These are phyloP conservation scores for Antennarius striatus DNA, from an alignment of 2,113 vertebrate genomes.

Conservation along the genomic window DNA sequence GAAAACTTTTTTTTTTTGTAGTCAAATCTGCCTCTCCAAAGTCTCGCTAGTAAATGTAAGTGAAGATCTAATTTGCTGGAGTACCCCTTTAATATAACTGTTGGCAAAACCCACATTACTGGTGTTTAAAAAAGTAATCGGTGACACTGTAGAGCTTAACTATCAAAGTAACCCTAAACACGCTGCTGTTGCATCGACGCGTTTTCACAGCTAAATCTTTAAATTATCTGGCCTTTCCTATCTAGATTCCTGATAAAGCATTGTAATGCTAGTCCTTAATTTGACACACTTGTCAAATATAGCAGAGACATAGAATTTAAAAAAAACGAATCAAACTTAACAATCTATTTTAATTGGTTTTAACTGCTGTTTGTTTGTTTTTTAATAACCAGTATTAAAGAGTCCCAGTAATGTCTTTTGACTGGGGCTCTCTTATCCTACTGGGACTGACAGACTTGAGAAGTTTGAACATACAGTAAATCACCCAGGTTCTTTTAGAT, in stretches of 20 bases:
- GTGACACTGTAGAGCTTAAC: neutral
- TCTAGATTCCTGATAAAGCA: neutral
- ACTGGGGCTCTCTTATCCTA: constrained; percentile 12
- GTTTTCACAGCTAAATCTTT: constrained; percentile 41
- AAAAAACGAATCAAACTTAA: too few species aligned
- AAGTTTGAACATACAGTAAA: constrained; percentile 2
- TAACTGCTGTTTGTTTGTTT: neutral
- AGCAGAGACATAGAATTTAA: too few species aligned
- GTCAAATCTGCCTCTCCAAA: too few species aligned
- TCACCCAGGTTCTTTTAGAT: constrained; percentile 10
- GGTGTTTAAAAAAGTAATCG: neutral
- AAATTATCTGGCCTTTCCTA: constrained; percentile 14
- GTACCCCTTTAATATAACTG: neutral
- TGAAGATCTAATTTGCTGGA: neutral
- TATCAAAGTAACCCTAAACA: constrained; percentile 21
- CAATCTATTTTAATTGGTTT: neutral
- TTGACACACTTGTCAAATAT: neutral
- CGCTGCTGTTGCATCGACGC: neutral
- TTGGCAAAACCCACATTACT: neutral
- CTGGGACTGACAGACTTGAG: constrained; percentile 10
- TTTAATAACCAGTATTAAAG: neutral
- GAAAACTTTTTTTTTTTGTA: too few species aligned
- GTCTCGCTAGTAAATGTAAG: too few species aligned
- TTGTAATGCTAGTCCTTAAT: neutral
- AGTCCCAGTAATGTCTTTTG: neutral